Base-by-base conservation (phyloP, 2,113 vertebrate genomes). In the Pardalotus punctatus region DNA sequence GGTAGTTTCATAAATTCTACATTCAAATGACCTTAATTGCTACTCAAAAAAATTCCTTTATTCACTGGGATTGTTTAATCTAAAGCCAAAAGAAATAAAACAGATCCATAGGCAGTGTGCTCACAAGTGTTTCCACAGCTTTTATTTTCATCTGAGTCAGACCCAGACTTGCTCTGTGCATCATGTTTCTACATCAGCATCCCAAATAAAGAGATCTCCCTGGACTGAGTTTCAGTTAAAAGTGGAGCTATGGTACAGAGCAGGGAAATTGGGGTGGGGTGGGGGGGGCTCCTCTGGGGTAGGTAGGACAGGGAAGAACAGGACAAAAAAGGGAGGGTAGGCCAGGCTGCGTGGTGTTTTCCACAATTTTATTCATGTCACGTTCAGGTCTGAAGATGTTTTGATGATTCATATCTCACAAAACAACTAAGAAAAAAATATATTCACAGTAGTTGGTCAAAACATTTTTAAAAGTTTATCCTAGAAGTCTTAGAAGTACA, bases 181-280 rank as follows among this genome's bases (percentile, higher is more conserved):
- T 62, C 17, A 6, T 25, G 4, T 83, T 64, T 80, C 56, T 65
- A 11, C 31, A 57, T 11, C n/a, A 67, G 10, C 22, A 79, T 9
- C 7, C 9, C n/a, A 51, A 14, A 47, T 1, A 28, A 61, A 60
- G 24, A 58, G 4, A 8, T 51, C 9, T 56, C 19, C 29, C 10
- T 45, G 9, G 8, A 42, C 29, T n/a, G 13, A 50, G 13, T 62
- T 80, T 67, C 18, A 16, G 24, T 4, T 28, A 58, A 7, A 6
- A 77, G 11, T 10, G n/a, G 47, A 61, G 5, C 5, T 36, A 20
- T 2, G 14, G 8, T 58, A 10, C 1, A 1, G 6, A 29, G 2
- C 45, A 64, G 35, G 11, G 4, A 18, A 20, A 10, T 17, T 45
- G 11, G 13, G 4, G 14, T 6, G 5, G 11, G 11, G 22, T 48